phyloP scores from a whole-genome alignment of 2,113 vertebrate genomes.

The Gasterosteus nipponicus region DNA sequence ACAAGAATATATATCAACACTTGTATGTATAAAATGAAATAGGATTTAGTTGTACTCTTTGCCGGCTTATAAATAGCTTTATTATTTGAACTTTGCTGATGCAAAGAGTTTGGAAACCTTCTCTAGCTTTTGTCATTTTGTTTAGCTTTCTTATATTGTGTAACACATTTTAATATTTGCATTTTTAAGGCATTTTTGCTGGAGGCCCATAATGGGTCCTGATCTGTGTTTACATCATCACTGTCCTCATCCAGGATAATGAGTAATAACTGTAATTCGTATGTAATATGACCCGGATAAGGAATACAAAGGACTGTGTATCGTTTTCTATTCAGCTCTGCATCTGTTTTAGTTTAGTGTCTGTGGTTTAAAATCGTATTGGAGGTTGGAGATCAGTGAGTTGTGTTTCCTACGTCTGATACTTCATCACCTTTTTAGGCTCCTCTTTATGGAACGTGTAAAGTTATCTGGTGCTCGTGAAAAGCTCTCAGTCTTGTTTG shows the following conservation, averaged over 20 bases:
- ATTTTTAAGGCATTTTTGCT: neutral
- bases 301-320: too few relatives aligned
- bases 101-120: neutral
- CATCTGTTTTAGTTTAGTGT: neutral
- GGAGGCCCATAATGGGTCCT: slow-evolving; percentile 4
- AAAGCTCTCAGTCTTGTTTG: neutral
- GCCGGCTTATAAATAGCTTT: neutral
- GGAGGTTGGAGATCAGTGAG: neutral
- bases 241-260: neutral
- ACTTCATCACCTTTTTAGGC: neutral
- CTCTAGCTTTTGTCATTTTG: neutral
- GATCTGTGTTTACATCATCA: neutral
- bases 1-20: neutral
- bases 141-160: neutral
- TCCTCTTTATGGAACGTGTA: neutral
- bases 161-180: neutral
- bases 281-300: neutral
- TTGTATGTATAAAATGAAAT: neutral
- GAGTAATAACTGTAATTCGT: neutral
- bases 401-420: neutral
- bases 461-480: neutral
- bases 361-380: neutral
- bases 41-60: neutral
- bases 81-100: neutral
- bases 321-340: too few relatives aligned